Conservation (phyloP, 2,113 vertebrate genomes). For the Ictidomys tridecemlineatus region DNA sequence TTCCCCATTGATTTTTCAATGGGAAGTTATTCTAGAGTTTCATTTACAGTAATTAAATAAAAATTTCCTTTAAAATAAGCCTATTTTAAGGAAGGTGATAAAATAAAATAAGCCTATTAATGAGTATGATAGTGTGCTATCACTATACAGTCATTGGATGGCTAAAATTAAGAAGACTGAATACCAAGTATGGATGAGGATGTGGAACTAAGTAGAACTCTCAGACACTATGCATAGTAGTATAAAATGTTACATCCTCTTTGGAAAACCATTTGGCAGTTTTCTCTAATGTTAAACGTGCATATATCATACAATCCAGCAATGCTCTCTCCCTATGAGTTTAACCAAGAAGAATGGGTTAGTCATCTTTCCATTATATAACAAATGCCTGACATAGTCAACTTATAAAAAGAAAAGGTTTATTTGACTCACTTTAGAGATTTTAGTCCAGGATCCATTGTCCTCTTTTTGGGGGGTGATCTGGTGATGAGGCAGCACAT, state of each 20-base stretch:
- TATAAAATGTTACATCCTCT: neutral
- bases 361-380: neutral
- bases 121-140: neutral
- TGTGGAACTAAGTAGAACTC: neutral
- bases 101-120: neutral
- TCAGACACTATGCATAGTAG: neutral
- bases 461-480: neutral
- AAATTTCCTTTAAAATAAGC: constrained; percentile 27
- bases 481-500: too few relatives aligned
- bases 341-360: neutral
- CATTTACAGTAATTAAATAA: constrained; percentile 8
- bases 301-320: neutral
- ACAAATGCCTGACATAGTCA: neutral
- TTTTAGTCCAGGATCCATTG: neutral
- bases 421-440: neutral
- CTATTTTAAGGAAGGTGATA: too few relatives aligned
- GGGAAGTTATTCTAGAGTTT: neutral
- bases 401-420: neutral
- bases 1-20: constrained; percentile 34
- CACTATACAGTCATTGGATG: neutral
- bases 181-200: neutral
- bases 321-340: neutral
- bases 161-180: neutral
- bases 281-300: neutral
- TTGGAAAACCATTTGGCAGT: neutral